Percentiles rank a stretch among this genome's conserved stretches.
These are phyloP conservation scores for Spodoptera littoralis DNA, from an alignment of 2,888 invertebrate genomes.

Conservation along the genomic window DNA sequence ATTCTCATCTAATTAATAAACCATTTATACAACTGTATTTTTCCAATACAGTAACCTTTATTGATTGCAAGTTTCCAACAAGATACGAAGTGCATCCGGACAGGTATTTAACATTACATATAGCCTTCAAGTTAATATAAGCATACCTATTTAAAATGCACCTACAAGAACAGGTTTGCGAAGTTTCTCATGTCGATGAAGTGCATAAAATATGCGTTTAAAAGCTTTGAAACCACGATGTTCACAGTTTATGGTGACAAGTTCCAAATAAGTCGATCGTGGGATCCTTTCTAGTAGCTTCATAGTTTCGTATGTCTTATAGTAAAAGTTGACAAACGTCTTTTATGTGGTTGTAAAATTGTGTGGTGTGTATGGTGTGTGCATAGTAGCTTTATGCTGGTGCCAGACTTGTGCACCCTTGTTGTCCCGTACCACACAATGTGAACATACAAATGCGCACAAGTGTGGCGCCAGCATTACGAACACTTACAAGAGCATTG, in stretches of 20 bases:
- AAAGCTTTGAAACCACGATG: conserved; percentile 36
- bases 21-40: too few relatives aligned
- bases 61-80: too few relatives aligned
- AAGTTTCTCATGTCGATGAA: conserved; percentile 9
- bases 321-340: conserved; percentile 41
- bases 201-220: conserved; percentile 36
- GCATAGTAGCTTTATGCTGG: conserved; percentile 10
- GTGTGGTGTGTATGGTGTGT: conserved; percentile 30
- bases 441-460: too few relatives aligned
- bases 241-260: conserved; percentile 38
- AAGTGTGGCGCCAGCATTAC: too few relatives aligned
- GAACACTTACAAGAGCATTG: conserved; percentile 38
- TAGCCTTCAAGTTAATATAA: too few relatives aligned
- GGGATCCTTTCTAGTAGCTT: conserved; percentile 45
- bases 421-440: too few relatives aligned
- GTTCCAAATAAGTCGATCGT: conserved; percentile 46
- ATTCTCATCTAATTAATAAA: too few relatives aligned
- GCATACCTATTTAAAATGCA: too few relatives aligned
- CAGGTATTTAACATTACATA: too few relatives aligned
- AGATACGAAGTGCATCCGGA: too few relatives aligned
- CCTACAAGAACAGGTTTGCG: not conserved
- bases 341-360: conserved; percentile 32
- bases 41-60: too few relatives aligned
- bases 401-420: too few relatives aligned
- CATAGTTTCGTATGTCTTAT: conserved; percentile 32